Evolutionary conservation across 2,797 vertebrate genomes (phyloP).

Genomic region (Anniella stebbinsi): DNA sequence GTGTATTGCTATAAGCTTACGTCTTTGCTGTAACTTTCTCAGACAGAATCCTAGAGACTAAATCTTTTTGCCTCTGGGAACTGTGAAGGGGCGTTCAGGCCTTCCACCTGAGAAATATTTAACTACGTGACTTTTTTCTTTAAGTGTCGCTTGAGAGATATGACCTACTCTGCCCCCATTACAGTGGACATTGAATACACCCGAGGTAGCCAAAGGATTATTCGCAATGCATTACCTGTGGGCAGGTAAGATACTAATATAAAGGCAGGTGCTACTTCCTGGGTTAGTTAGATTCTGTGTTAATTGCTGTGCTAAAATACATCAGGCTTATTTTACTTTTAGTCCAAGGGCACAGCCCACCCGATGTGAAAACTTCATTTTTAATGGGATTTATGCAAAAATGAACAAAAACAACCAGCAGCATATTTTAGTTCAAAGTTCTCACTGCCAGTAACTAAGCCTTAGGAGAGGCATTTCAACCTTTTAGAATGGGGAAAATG

Average conservation of each 20-base stretch:
- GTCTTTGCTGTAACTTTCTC: background rate
- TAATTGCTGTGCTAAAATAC: background rate
- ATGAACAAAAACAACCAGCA: background rate
- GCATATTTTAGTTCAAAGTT: too few relatives aligned
- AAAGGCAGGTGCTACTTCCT: background rate
- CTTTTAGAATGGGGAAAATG: too few relatives aligned
- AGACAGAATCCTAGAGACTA: background rate
- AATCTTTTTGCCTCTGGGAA: background rate
- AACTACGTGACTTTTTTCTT: constrained; percentile 32
- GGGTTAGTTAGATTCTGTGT: background rate
- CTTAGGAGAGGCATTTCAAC: too few relatives aligned
- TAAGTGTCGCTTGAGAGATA: constrained; percentile 96
- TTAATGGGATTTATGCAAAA: background rate
- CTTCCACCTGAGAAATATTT: background rate
- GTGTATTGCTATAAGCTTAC: background rate
- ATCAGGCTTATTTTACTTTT: background rate
- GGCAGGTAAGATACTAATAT: constrained; percentile 83
- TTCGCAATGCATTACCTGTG: constrained; percentile 94
- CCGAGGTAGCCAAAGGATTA: constrained; percentile 96
- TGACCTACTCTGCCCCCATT: constrained; percentile 97
- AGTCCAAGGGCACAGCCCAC: background rate
- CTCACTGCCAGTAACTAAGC: too few relatives aligned
- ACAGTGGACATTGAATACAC: constrained; percentile 99
- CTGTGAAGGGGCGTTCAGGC: background rate
- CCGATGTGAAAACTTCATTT: too few relatives aligned